Evolutionary conservation across 2,888 invertebrate genomes (phyloP), one percentile per base, ranked within the genome.

Genomic region (Eueremaeus valkanovi): DNA sequence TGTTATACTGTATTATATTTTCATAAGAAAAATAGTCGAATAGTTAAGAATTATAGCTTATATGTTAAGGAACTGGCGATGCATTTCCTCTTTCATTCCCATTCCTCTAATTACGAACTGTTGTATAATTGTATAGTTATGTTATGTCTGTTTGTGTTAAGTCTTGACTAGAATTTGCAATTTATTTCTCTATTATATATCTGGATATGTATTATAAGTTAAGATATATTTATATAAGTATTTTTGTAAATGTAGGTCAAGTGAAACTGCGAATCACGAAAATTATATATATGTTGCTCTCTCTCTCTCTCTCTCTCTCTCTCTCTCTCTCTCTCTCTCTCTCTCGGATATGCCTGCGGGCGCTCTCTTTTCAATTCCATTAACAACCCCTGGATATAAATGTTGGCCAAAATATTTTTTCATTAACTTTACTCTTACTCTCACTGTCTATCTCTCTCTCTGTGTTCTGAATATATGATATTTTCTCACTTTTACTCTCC

Each of bases 241-340:
- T 29, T 55, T 21, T 24, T 29, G 29, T 11, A 36, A 66, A 66
- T 36, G n/a, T 66, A 36, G 66, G 66, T 66, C 66, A 66, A 66
- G 66, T 36, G 66, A 36, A 66, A 33, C n/a, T 36, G n/a, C 66
- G 36, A 66, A 33, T 66, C 66, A 66, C 66, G 66, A 66, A 31
- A 55, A 61, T 61, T 31, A 61, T 27, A 31, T 51, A 13, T 31
- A 31, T 61, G 13, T 18, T 61, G 13, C 51, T 51, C 51, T 51
- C 51, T 51, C 51, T 51, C 51, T 24, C 27, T 58, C 58, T 58
- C 58, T 58, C 58, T 58, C 58, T 58, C 58, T 58, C 58, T 58
- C 58, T 58, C 58, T 58, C 58, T 58, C 58, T 24, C 58, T 27
- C 58, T 58, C 58, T 27, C 58, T 27, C 58, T 27, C 58, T 27